phyloP scores from a whole-genome alignment of 2,797 vertebrate species.

The Schizothorax lantsangensis region DNA sequence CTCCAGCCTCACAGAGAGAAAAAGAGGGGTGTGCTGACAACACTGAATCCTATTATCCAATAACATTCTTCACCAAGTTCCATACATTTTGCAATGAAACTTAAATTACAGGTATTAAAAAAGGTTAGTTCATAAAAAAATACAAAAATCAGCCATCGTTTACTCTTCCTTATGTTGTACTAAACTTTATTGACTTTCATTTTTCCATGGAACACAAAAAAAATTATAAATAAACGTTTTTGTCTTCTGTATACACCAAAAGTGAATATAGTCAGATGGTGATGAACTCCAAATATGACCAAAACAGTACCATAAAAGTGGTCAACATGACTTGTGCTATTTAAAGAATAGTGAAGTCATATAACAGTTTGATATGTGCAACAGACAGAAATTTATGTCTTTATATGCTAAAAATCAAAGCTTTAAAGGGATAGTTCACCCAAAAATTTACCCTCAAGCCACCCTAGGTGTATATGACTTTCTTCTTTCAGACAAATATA shows the following conservation, averaged over 20 bases:
- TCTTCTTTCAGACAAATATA: neutral
- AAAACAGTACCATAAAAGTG: neutral
- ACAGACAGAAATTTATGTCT: neutral
- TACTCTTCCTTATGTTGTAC: neutral
- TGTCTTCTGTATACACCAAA: neutral
- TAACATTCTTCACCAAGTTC: neutral
- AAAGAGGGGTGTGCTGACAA: conserved; percentile 30
- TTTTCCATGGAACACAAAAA: neutral
- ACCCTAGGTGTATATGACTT: neutral
- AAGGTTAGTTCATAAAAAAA: neutral
- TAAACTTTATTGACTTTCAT: neutral
- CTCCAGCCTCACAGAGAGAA: conserved; percentile 37
- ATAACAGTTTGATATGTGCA: neutral
- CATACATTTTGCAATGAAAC: neutral
- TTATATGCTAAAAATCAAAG: neutral
- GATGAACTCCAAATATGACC: neutral
- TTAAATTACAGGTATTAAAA: neutral
- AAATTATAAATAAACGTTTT: neutral
- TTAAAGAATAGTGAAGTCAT: neutral
- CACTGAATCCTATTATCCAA: neutral
- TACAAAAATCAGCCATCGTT: neutral
- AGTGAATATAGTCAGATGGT: neutral
- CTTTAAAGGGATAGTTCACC: neutral
- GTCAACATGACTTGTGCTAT: neutral
- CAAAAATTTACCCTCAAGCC: neutral